Evolutionary conservation across 1,140 invertebrate species (phyloP).

Genomic region (Drosophila paulistorum): DNA sequence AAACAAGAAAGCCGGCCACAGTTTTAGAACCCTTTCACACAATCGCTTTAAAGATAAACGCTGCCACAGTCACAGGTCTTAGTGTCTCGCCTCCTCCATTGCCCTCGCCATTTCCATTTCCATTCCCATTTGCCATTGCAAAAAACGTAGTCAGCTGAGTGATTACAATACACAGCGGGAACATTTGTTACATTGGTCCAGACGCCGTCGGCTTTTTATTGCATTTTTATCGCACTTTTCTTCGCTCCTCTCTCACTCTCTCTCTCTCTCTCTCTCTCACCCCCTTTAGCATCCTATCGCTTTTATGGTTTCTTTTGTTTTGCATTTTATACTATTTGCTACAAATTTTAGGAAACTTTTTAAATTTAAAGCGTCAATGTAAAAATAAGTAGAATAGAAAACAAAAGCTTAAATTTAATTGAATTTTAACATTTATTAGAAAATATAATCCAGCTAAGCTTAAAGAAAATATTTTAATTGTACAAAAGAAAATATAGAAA

Average conservation of each 20-base stretch:
- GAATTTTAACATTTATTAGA: background rate
- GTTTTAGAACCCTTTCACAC: slow-evolving; percentile 3
- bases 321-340: slow-evolving; percentile 29
- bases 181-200: slow-evolving; percentile 49
- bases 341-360: background rate
- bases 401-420: slow-evolving; percentile 32
- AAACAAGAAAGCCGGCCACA: background rate
- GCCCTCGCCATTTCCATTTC: background rate
- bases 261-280: background rate
- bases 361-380: background rate
- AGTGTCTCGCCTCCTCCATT: background rate
- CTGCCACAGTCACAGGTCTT: background rate
- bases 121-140: background rate
- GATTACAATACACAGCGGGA: slow-evolving; percentile 60
- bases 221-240: slow-evolving; percentile 53
- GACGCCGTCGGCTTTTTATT: slow-evolving; percentile 52
- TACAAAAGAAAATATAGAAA: slow-evolving; percentile 32
- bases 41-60: slow-evolving; percentile 7
- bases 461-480: slow-evolving; percentile 22
- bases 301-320: slow-evolving; percentile 21
- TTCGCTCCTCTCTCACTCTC: too few species aligned
- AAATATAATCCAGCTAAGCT: slow-evolving; percentile 29
- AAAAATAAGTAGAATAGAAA: slow-evolving; percentile 34
- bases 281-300: background rate
- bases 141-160: slow-evolving; percentile 43